These are phyloP conservation scores for Andrena minutula DNA, from an alignment of 2,888 invertebrate genomes.

Conservation along the genomic window DNA sequence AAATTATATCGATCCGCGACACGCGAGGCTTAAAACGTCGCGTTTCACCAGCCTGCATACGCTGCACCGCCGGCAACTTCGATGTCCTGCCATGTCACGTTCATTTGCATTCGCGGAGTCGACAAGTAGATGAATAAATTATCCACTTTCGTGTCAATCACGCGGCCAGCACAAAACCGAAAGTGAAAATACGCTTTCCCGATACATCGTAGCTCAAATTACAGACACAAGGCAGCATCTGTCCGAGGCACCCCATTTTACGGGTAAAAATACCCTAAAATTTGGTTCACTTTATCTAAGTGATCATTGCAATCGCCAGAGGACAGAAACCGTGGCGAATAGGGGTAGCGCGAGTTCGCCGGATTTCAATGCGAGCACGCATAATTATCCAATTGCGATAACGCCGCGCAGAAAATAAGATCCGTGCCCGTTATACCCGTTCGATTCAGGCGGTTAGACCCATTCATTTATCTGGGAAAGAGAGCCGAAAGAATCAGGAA, in stretches of 20 bases:
- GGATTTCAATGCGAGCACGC: background rate
- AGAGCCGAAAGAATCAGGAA: slow-evolving; percentile 33
- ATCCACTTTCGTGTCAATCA: slow-evolving; percentile 25
- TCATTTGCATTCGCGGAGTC: slow-evolving; percentile 32
- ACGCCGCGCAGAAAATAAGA: background rate
- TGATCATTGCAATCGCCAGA: too few species aligned
- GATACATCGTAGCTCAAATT: background rate
- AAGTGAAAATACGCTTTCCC: slow-evolving; percentile 7
- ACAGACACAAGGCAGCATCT: background rate
- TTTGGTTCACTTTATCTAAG: too few species aligned
- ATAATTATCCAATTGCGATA: background rate
- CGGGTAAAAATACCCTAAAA: too few species aligned
- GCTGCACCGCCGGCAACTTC: slow-evolving; percentile 16
- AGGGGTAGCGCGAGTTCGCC: background rate
- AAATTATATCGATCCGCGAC: slow-evolving; percentile 57
- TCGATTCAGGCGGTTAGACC: slow-evolving; percentile 8
- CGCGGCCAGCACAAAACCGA: background rate
- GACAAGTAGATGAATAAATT: slow-evolving; percentile 34
- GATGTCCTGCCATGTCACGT: slow-evolving; percentile 48
- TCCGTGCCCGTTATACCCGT: background rate
- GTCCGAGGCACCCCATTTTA: too few species aligned
- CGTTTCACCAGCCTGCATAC: slow-evolving; percentile 39
- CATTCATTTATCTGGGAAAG: slow-evolving; percentile 21
- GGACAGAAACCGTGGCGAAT: too few species aligned
- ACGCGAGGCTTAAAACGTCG: slow-evolving; percentile 52